phyloP scores from a whole-genome alignment of 2,888 invertebrate genomes.

The Dorcus parallelipipedus region DNA sequence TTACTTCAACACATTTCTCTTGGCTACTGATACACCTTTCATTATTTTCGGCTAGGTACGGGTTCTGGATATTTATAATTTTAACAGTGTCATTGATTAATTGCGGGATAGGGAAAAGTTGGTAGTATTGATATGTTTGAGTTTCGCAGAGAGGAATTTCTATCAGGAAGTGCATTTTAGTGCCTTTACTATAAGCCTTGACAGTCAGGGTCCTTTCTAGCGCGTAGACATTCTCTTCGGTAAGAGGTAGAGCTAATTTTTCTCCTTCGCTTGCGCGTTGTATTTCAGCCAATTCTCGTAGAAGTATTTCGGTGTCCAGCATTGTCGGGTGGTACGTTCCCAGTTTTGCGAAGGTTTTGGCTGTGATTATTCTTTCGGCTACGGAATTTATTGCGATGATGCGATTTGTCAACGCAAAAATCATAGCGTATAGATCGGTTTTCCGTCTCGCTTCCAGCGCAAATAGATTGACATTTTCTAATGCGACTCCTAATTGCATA shows the following conservation, averaged over 20 bases:
- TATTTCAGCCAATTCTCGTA: too few species aligned
- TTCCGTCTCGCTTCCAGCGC: not conserved
- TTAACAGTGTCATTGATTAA: not conserved
- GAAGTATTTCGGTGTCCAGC: too few species aligned
- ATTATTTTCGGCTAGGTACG: not conserved
- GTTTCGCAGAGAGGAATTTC: not conserved
- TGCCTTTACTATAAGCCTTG: not conserved
- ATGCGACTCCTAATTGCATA: not conserved
- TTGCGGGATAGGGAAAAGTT: not conserved
- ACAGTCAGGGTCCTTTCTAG: not conserved
- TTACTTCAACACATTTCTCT: not conserved
- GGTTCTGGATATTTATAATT: not conserved
- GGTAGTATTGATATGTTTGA: not conserved
- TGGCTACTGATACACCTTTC: not conserved
- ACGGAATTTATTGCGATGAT: not conserved
- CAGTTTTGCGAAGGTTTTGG: not conserved
- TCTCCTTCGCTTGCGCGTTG: not conserved
- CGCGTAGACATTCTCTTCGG: not conserved
- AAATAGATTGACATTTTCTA: not conserved
- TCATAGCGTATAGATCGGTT: not conserved
- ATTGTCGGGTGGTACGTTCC: not conserved
- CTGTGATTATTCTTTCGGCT: not conserved
- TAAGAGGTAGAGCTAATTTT: not conserved
- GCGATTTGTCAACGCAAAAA: not conserved
- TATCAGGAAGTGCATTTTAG: not conserved